Evolutionary conservation across 2,797 vertebrate genomes (phyloP).

Genomic region (Muscicapa comitata): DNA sequence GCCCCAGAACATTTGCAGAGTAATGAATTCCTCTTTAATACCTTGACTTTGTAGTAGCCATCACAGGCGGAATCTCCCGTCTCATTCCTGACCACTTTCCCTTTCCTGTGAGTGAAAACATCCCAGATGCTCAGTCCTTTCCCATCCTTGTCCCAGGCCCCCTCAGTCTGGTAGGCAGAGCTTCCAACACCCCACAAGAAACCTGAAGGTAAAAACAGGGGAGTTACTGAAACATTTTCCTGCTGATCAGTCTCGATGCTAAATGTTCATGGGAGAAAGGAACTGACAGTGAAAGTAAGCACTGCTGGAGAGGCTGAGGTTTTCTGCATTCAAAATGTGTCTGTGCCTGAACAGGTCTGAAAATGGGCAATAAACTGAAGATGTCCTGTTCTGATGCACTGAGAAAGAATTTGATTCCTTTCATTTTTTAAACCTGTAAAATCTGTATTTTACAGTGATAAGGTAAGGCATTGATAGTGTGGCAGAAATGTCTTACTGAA

Average conservation of each 20-base stretch:
- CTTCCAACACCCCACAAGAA: constrained; percentile 94
- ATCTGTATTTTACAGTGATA: not conserved
- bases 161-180: constrained; percentile 95
- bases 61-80: constrained; percentile 88
- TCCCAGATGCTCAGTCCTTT: constrained; percentile 97
- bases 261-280: not conserved
- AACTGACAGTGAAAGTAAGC: no score
- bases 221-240: fast-evolving
- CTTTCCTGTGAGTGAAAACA: constrained; percentile 85
- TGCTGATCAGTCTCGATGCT: not conserved
- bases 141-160: constrained; percentile 93
- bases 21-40: not conserved
- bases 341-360: not conserved
- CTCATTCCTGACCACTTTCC: constrained; percentile 80
- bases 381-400: not conserved
- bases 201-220: constrained; percentile 67
- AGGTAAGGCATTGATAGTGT: fast-evolving
- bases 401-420: not conserved
- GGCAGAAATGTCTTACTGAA: not conserved
- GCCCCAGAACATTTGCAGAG: not conserved
- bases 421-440: not conserved
- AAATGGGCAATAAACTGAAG: not conserved
- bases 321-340: not conserved
- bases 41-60: constrained; percentile 90
- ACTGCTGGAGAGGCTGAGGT: not conserved